These are phyloP conservation scores for Eupeodes luniger DNA, from an alignment of 2,888 invertebrate genomes.

Conservation along the genomic window DNA sequence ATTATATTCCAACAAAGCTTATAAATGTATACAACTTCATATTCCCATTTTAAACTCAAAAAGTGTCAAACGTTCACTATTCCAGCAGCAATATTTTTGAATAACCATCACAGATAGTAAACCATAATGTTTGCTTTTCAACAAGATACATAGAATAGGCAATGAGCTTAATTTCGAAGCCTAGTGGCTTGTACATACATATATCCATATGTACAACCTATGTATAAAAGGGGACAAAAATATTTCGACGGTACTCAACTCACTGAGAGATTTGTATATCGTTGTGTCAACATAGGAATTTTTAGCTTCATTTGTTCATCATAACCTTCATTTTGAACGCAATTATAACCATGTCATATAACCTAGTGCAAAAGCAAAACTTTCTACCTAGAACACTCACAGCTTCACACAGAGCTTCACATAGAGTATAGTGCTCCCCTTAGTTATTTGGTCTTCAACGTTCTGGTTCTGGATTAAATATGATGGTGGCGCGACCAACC, in stretches of 20 bases:
- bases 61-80: background rate
- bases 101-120: background rate
- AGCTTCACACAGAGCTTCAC: too few species aligned
- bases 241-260: background rate
- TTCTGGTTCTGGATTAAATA: conserved; percentile 41
- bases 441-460: background rate
- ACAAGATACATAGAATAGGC: background rate
- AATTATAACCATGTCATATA: too few species aligned
- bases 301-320: background rate
- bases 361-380: background rate
- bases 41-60: background rate
- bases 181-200: background rate
- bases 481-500: background rate
- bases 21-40: too few species aligned
- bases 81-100: background rate
- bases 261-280: background rate
- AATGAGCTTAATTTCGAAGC: conserved; percentile 7
- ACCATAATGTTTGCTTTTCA: background rate
- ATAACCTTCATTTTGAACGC: background rate
- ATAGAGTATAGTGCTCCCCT: background rate
- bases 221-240: background rate
- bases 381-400: too few species aligned
- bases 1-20: too few species aligned
- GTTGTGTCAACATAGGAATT: conserved; percentile 15
- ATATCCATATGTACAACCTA: background rate